Evolutionary conservation across 2,797 vertebrate genomes (phyloP).

Genomic region (Ara ararauna): DNA sequence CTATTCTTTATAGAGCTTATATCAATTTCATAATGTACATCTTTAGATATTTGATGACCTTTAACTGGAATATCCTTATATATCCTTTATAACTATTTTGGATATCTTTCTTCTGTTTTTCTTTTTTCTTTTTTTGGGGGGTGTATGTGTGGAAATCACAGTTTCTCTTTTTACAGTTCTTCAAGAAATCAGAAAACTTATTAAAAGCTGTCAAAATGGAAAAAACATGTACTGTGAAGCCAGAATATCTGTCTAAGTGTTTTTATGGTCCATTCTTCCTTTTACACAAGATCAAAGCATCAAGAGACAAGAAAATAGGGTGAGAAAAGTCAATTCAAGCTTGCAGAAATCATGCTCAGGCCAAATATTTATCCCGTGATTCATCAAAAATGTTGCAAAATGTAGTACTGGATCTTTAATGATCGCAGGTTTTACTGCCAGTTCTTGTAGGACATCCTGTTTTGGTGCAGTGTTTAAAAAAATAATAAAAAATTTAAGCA

Average conservation of each 20-base stretch:
- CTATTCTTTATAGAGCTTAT: background rate
- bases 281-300: slow-evolving; percentile 58
- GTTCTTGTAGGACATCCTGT: slow-evolving; percentile 52
- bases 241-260: slow-evolving; percentile 46
- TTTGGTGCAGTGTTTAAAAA: background rate
- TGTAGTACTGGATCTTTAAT: slow-evolving; percentile 42
- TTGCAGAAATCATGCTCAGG: slow-evolving; percentile 10
- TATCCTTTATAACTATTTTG: slow-evolving; percentile 39
- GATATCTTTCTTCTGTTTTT: background rate
- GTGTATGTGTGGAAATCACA: background rate
- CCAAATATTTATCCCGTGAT: slow-evolving; percentile 55
- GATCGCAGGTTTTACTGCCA: slow-evolving; percentile 29
- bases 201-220: slow-evolving; percentile 62
- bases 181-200: slow-evolving; percentile 53
- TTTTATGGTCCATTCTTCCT: slow-evolving; percentile 49
- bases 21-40: slow-evolving; percentile 42
- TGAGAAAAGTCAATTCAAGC: slow-evolving; percentile 54
- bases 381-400: slow-evolving; percentile 61
- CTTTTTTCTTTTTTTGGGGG: background rate
- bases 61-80: slow-evolving; percentile 23
- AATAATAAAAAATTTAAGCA: background rate
- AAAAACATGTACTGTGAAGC: slow-evolving; percentile 51
- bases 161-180: slow-evolving; percentile 42
- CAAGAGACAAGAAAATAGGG: slow-evolving; percentile 47
- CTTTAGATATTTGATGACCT: slow-evolving; percentile 50